A percentile compares a stretch with the other conserved stretches of the same genome.
phyloP scores from a whole-genome alignment of 2,797 vertebrate species.

The Nasua narica region DNA sequence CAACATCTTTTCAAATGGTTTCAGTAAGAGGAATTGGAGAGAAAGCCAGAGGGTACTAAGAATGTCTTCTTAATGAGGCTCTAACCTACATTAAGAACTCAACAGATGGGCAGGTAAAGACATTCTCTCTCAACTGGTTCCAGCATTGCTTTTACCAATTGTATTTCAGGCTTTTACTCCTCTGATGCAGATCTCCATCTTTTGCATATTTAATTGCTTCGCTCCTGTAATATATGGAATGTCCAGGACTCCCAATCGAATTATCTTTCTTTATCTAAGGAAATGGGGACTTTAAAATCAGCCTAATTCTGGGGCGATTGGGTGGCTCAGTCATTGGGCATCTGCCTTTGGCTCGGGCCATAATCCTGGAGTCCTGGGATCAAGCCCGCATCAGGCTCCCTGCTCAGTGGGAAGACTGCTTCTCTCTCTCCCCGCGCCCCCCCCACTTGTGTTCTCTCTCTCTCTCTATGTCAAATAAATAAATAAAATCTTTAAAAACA shows the following conservation, averaged over 20 bases:
- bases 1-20: background rate
- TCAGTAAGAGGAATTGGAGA: background rate
- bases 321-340: no score
- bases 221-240: conserved; percentile 83
- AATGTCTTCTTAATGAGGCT: background rate
- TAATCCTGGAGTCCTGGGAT: no score
- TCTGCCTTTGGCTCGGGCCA: no score
- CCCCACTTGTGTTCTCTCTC: no score
- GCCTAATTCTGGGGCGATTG: background rate
- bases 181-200: conserved; percentile 82
- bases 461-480: no score
- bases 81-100: background rate
- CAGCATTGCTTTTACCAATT: conserved; percentile 82
- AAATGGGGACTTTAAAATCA: conserved; percentile 69
- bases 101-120: conserved; percentile 89
- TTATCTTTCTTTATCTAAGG: conserved; percentile 61
- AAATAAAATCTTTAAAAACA: no score
- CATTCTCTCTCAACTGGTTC: conserved; percentile 84
- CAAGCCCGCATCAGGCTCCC: no score
- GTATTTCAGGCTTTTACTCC: conserved; percentile 82
- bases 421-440: no score
- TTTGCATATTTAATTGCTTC: conserved; percentile 86
- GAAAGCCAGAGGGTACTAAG: background rate
- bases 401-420: no score
- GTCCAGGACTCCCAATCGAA: conserved; percentile 84